Base-by-base conservation (phyloP, 2,113 vertebrate species). In the Drymodes brunneopygia region DNA sequence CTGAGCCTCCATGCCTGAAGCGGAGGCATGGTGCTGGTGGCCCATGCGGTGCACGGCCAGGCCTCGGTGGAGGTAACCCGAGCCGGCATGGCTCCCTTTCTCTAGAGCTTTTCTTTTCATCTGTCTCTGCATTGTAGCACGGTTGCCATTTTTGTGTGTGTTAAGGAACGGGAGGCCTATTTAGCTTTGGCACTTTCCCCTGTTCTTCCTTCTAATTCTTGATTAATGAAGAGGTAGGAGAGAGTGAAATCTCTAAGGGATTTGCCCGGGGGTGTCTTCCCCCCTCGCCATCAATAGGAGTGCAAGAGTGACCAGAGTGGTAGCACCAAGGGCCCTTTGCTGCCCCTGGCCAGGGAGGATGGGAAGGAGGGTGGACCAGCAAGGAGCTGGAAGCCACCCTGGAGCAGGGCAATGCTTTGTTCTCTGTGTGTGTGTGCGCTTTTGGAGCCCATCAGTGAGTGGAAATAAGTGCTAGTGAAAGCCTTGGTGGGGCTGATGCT, bases 71-170 rank as follows among this genome's bases (percentile, higher is more conserved):
- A 62, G 57, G 85, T 77, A 90, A 93, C 89, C 57, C 8, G 72
- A 92, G 82, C 90, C 11, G 3, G 2, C 82, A 28, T 48, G 75
- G 90, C 93, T 95, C 29, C 78, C 67, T 88, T 57, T 91, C 84
- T 85, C 85, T 27, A 19, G 47, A 40, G 82, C 69, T 78, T 81
- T 84, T 80, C 90, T 83, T 95, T 88, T 81, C 56, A 45, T 42
- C 80, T 80, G 61, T 86, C 69, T 69, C 75, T 9, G 85, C 90
- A 15, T 60, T 83, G 60, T 53, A 83, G 72, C 48, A 35, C 2
- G 1, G 90, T 74, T 96, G 90, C 92, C 90, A 95, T 97, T 96
- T 97, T 88, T 74, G 27, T 15, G 12, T 21, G 48, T 2, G 3
- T 47, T 88, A 83, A 81, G 79, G 79, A 92, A 81, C 13, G 0